Evolutionary conservation across 2,888 invertebrate species (phyloP), one percentile per base, ranked within the genome.

Genomic region (Fissipunctia ypsillon): DNA sequence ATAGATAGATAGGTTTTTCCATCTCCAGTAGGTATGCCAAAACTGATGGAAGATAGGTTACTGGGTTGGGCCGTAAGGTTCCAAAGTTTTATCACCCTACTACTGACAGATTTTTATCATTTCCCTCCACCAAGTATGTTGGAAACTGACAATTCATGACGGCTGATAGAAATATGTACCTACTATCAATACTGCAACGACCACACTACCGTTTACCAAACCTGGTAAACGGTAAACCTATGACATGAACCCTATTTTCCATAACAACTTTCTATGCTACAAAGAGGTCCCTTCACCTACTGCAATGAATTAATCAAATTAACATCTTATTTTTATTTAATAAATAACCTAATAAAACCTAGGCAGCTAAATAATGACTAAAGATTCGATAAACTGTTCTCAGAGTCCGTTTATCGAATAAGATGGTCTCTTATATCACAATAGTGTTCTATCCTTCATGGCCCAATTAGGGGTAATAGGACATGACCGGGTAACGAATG

Each of bases 401-500:
- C n/a, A 31, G 64, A 45, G 59, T 45, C 35, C 59, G 45, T 64
- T 72, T 75, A 69, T 68, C 52, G 67, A 83, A 81, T 83, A 75
- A 80, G 38, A 48, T 38, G 38, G 60, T 76, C 45, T 61, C 72
- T 64, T 73, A 68, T 60, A 84, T 82, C 76, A 73, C 76, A 82
- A 80, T 66, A 50, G 66, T 71, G 71, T 81, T 79, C 78, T 81
- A 80, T 78, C 81, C 80, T 65, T 73, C 68, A 69, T 69, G 76
- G 91, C 92, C 92, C 93, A 93, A 94, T 94, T 94, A 93, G 87
- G 83, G 77, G 86, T 92, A 92, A 92, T 90, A 89, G 90, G 90
- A 83, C 83, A 73, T 81, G 74, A 83, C 87, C 72, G 78, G 84
- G 88, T 91, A 93, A 93, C 91, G 90, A 92, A 91, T 90, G 90